Evolutionary conservation across 2,797 vertebrate genomes (phyloP).

Genomic region (Otolemur crassicaudatus): DNA sequence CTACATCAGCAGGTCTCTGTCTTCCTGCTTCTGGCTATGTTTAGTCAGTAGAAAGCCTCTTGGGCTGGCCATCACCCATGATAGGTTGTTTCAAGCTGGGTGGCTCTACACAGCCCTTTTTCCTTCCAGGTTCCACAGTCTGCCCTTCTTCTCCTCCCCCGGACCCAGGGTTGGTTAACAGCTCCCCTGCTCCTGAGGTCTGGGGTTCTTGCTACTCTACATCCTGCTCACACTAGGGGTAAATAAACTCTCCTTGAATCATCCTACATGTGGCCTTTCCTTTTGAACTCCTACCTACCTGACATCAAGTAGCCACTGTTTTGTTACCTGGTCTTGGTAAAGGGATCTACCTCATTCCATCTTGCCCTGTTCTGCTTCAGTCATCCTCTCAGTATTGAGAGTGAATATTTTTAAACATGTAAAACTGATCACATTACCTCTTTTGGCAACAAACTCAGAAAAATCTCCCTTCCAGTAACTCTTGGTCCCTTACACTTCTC

Average conservation of each 20-base stretch:
- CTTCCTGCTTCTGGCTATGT: neutral
- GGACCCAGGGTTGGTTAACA: too few relatives aligned
- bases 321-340: neutral
- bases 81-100: rapidly evolving
- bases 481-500: neutral
- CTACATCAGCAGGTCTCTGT: neutral
- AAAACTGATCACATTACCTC: neutral
- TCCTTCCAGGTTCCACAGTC: neutral
- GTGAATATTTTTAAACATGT: neutral
- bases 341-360: neutral
- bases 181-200: neutral
- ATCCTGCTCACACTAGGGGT: rapidly evolving
- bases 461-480: neutral
- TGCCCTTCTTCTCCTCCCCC: neutral
- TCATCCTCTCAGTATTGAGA: neutral
- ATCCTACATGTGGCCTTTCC: neutral
- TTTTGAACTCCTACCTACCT: neutral
- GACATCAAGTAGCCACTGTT: neutral
- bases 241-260: neutral
- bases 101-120: neutral
- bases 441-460: neutral
- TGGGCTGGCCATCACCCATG: rapidly evolving
- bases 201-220: neutral
- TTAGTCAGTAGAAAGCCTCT: rapidly evolving
- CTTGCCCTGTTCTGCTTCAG: neutral